Conservation (phyloP, 2,113 vertebrate species). For the Ictalurus furcatus region DNA sequence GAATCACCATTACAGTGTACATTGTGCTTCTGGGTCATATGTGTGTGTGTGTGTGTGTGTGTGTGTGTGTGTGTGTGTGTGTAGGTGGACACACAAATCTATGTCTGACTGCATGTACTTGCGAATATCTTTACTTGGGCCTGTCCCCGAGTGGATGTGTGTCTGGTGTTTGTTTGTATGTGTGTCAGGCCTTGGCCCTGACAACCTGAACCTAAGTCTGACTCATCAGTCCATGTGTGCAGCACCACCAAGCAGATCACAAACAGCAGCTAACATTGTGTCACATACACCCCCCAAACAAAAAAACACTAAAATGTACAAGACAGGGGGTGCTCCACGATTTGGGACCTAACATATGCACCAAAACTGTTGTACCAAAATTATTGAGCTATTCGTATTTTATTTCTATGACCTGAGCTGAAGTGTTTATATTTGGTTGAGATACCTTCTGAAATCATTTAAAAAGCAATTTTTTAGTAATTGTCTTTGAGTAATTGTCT, state of each 20-base stretch:
- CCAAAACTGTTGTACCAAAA: neutral
- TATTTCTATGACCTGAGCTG: neutral
- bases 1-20: neutral
- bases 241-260: conserved; percentile 11
- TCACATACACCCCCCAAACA: neutral
- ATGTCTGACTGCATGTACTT: conserved; percentile 5
- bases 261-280: conserved; percentile 42
- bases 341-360: neutral
- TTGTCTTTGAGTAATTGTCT: neutral
- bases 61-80: neutral
- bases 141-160: conserved; percentile 51
- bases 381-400: too few relatives aligned
- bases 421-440: neutral
- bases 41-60: neutral
- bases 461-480: neutral
- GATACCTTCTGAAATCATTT: neutral
- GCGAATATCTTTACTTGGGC: conserved; percentile 36
- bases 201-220: conserved; percentile 37
- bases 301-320: neutral
- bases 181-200: conserved; percentile 31
- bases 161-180: conserved; percentile 14
- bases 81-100: neutral
- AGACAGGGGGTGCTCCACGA: neutral
- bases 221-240: conserved; percentile 45
- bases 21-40: neutral